Evolutionary conservation across 2,113 vertebrate genomes (phyloP).

Genomic region (Ploceus nigricollis): DNA sequence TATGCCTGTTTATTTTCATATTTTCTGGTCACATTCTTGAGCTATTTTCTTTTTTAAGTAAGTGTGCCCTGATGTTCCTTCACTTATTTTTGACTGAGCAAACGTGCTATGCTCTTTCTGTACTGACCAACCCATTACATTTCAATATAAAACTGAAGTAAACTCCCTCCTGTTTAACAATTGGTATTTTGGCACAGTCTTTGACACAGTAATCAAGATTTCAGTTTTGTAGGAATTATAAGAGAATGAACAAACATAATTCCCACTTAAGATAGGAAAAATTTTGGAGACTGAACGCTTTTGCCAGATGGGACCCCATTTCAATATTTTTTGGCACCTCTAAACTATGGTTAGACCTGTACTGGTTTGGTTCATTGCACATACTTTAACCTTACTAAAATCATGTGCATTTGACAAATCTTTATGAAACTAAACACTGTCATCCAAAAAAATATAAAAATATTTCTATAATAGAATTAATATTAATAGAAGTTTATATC

Average conservation of each 20-base stretch:
- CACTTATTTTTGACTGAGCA: background rate
- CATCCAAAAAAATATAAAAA: background rate
- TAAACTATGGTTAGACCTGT: background rate
- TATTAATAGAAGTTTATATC: background rate
- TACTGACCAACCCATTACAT: background rate
- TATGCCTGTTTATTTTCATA: background rate
- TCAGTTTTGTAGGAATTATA: background rate
- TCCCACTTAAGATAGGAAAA: background rate
- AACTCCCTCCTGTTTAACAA: background rate
- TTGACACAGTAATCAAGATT: background rate
- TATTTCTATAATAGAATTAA: background rate
- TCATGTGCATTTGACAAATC: background rate
- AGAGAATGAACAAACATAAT: background rate
- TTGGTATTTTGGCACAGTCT: background rate
- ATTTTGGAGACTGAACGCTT: background rate
- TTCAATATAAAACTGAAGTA: background rate
- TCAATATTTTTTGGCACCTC: background rate
- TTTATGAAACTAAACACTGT: background rate
- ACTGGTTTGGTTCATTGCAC: background rate
- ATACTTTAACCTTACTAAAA: background rate
- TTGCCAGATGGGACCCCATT: background rate
- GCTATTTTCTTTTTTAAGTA: background rate
- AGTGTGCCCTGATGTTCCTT: background rate
- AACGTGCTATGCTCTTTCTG: background rate
- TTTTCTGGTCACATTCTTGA: background rate